Percentiles rank a stretch among this genome's conserved stretches.
Evolutionary conservation across 2,797 vertebrate species (phyloP).

Genomic region (Emys orbicularis): DNA sequence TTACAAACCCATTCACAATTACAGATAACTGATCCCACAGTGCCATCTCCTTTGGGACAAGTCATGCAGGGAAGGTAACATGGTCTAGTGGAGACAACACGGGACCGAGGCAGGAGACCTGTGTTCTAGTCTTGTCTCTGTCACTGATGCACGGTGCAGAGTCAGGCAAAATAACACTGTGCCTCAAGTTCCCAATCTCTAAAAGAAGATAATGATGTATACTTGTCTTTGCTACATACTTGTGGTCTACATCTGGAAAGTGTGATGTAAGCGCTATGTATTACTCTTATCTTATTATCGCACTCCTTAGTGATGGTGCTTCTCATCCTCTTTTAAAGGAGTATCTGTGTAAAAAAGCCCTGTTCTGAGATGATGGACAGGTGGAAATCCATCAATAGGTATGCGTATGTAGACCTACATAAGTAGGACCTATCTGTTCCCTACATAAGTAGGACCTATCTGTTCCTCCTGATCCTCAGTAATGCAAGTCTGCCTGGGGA

Average conservation of each 20-base stretch:
- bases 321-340: neutral
- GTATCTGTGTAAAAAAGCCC: neutral
- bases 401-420: neutral
- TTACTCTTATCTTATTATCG: neutral
- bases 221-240: neutral
- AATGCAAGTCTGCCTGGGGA: neutral
- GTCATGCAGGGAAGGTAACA: neutral
- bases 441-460: neutral
- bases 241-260: neutral
- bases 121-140: neutral
- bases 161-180: neutral
- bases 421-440: neutral
- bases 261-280: neutral
- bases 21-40: neutral
- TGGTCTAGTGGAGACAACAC: neutral
- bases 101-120: neutral
- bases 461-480: neutral
- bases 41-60: neutral
- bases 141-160: neutral
- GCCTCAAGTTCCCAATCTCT: neutral
- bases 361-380: neutral
- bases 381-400: neutral
- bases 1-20: neutral
- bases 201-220: neutral
- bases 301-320: neutral